Base-by-base conservation (phyloP, 1,140 invertebrate species). In the Ips nitidus region DNA sequence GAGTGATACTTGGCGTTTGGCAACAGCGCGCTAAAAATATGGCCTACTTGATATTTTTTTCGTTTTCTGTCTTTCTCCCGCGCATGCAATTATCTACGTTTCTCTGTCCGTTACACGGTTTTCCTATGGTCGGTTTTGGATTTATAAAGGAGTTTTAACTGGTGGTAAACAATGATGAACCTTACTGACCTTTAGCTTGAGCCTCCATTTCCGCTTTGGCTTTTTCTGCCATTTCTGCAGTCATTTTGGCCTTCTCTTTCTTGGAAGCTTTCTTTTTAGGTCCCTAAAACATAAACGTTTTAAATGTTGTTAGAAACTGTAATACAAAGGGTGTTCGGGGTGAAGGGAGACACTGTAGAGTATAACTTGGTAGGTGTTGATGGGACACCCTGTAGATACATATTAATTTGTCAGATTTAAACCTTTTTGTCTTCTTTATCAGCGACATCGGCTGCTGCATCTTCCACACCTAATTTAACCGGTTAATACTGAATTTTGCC, bases 241-340 rank as follows among this genome's bases (percentile, higher is more conserved):
- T 79, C 41, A 83, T 72, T 3, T 79, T 78, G 0, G 79, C 80
- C 65, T 81, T 82, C 62, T 83, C 81, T 73, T 83, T 83, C 68
- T 83, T 82, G 2, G 78, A 79, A 4, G 80, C 72, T 72, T 83
- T 83, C 75, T 82, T 74, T 52, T 75, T 75, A 1, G 67, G 59
- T 2, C 62, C 70, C 74, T 75, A 65, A 71, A 70, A 22, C 22
- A 22, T 22, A 22, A 22, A 22, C 22, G 22, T 22, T 22, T 22
- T 22, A 22, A 22, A 22, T 22, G 22, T 22, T 22, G 22, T 56
- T 2, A 69, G 65, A 5, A 47, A 55, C 36, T 36, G 45, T 22
- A 62, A 62, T 43, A 60, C 42, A 60, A 43, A 39, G 5, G 3
- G 37, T 39, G 22, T 36, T 53, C 36, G 36, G 36, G 5, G 52